Conservation (phyloP, 2,113 vertebrate genomes). For the Corvus hawaiiensis region DNA sequence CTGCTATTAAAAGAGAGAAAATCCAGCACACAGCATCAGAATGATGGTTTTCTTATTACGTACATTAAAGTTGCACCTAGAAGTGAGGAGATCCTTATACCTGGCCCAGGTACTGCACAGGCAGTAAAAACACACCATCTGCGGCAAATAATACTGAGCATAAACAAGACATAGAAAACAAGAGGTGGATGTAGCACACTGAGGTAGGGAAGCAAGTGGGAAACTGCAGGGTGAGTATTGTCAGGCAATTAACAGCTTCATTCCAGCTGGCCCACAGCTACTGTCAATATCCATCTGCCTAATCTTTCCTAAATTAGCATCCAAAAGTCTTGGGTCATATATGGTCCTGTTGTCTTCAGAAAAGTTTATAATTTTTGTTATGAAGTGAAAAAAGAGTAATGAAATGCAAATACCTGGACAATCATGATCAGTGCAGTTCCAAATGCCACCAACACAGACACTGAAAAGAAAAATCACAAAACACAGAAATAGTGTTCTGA, state of each 20-base stretch:
- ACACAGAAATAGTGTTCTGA: background rate
- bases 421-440: slow-evolving; percentile 97
- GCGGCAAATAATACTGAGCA: background rate
- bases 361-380: background rate
- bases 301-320: background rate
- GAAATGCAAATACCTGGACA: slow-evolving; percentile 85
- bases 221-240: background rate
- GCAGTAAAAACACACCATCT: background rate
- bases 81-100: background rate
- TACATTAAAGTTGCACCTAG: background rate
- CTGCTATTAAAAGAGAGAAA: background rate
- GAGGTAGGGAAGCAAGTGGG: background rate
- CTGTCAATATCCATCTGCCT: background rate
- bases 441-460: slow-evolving; percentile 87
- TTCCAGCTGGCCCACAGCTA: background rate
- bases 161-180: background rate
- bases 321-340: background rate
- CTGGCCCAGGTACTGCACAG: background rate
- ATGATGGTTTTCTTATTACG: background rate
- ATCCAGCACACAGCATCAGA: background rate
- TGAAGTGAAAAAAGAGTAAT: background rate
- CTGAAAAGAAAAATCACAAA: slow-evolving; percentile 69
- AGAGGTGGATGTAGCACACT: background rate
- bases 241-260: background rate
- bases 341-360: background rate